Conservation (phyloP, 2,113 vertebrate species). For the Tyto alba region DNA sequence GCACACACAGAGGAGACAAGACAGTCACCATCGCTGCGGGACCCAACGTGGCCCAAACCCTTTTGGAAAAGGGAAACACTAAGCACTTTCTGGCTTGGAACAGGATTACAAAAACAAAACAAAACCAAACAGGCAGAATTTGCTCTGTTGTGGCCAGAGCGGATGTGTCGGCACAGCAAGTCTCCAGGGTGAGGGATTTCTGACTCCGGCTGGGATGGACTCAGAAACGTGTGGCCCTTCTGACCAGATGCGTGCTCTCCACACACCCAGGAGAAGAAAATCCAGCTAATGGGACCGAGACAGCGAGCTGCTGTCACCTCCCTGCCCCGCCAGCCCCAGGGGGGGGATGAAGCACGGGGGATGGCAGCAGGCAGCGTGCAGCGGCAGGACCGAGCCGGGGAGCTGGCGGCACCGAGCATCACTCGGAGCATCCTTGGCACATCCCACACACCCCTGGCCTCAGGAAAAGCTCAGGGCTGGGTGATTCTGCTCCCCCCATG, state of each 20-base stretch:
- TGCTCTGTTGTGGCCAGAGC: neutral
- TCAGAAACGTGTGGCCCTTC: neutral
- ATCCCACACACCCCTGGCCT: no score
- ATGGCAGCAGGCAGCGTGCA: neutral
- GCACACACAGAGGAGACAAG: neutral
- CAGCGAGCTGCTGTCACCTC: neutral
- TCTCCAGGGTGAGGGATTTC: neutral
- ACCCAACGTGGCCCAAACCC: neutral
- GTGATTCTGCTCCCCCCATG: accelerated
- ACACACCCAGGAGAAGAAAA: accelerated
- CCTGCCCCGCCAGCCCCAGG: neutral
- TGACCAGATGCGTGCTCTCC: neutral
- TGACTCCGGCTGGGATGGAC: neutral
- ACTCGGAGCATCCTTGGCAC: neutral
- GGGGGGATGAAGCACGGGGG: accelerated
- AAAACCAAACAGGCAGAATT: neutral
- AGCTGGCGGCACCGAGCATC: neutral
- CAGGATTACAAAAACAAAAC: neutral
- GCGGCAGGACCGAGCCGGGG: neutral
- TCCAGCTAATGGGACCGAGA: accelerated
- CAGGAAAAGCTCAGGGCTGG: neutral
- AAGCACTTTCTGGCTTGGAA: neutral
- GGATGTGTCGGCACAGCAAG: neutral
- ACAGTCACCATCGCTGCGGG: neutral
- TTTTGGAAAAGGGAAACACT: neutral